Base-by-base conservation (phyloP, 2,888 invertebrate species). In the Iselma pallidipennis region DNA sequence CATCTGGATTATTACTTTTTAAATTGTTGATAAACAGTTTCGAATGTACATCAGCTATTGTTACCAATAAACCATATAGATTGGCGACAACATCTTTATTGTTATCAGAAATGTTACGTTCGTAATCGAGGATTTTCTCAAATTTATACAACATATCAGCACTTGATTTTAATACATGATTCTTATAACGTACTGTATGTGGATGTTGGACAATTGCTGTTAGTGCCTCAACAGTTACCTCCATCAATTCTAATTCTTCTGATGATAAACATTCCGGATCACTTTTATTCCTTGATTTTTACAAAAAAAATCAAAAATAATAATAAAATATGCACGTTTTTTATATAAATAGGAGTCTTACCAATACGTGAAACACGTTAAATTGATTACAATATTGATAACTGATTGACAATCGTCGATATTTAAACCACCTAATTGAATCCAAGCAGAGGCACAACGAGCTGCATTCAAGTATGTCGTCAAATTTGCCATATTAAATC, bases 21-120 rank as follows among this genome's bases (percentile, higher is more conserved):
- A 87, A 74, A 58, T 84, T 84, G 12, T 85, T 77, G 16, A 89
- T 80, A 21, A 90, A 80, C 37, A 81, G 69, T 68, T 81, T 70
- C 1, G 90, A 85, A 81, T 94, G 92, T 14, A 87, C 86, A 76
- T 93, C 93, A 23, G 88, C 89, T 2, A 91, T 82, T 1, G 89
- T 86, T 21, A 91, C 88, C 67, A 90, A 85, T 69, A 91, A 82
- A 16, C 88, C 88, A 72, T 90, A 89, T 53, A 91, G 81, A 52
- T 86, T 87, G 0, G 88, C 85, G 14, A 90, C 82, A 33, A 91
- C 83, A 72, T 94, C 94, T 69, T 81, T 81, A 69, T 81, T 81
- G 53, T 74, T 70, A 50, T 81, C 79, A 5, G 69, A 65, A 68
- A 81, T 78, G 33, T 75, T 78, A 45, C 75, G 67, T 73, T 86